A percentile compares a stretch with the other conserved stretches of the same genome.
Conservation (phyloP, 2,113 vertebrate genomes). For the Phalacrocorax pelagicus region DNA sequence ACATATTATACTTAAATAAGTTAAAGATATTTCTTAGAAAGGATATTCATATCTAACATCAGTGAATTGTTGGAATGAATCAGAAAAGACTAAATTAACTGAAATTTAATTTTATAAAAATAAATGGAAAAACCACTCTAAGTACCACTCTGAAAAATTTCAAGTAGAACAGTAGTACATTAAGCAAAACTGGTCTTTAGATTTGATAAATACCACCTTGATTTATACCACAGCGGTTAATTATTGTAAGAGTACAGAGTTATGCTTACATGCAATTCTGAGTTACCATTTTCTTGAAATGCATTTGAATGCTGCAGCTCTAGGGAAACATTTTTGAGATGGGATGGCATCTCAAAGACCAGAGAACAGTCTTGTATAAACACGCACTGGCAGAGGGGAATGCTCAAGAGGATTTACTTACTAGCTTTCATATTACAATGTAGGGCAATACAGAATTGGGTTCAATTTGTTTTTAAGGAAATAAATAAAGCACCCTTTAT, state of each 20-base stretch:
- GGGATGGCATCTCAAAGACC: not conserved
- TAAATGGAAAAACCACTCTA: not conserved
- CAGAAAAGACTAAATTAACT: not conserved
- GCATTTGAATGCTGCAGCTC: not conserved
- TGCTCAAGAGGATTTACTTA: not conserved
- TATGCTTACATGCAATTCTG: not conserved
- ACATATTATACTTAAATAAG: not conserved
- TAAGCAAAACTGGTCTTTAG: not conserved
- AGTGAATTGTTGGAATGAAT: not conserved
- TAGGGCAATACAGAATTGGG: not conserved
- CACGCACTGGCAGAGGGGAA: not conserved
- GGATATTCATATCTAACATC: not conserved
- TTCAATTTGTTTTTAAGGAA: not conserved
- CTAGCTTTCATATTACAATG: not conserved
- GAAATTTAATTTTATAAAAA: not conserved
- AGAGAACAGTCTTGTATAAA: not conserved
- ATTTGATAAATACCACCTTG: not conserved
- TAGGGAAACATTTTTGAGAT: not conserved
- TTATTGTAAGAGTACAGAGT: not conserved
- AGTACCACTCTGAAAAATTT: not conserved
- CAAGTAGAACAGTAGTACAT: not conserved
- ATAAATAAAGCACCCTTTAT: not conserved
- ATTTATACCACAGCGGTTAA: not conserved
- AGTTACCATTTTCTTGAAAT: not conserved
- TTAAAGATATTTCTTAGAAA: not conserved